These are phyloP conservation scores for Gallinago solitaria DNA, from an alignment of 2,797 vertebrate genomes.

Conservation along the genomic window DNA sequence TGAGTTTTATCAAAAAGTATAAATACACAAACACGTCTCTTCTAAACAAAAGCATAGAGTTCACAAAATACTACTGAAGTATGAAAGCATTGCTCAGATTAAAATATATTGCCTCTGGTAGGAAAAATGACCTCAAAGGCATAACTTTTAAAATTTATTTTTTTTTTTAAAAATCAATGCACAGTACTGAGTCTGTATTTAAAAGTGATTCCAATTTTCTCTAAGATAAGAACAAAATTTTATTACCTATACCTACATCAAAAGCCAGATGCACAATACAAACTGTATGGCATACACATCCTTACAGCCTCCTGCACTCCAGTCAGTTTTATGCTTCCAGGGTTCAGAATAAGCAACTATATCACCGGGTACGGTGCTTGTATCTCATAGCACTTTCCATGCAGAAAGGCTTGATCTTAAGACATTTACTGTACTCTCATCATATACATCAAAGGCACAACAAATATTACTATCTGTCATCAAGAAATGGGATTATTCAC, in stretches of 20 bases:
- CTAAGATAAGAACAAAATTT: not conserved
- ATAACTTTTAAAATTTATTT: not conserved
- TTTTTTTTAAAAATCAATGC: not conserved
- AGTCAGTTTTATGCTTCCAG: not conserved
- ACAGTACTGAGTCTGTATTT: not conserved
- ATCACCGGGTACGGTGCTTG: not conserved
- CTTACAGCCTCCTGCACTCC: not conserved
- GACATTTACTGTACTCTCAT: not conserved
- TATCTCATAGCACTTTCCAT: not conserved
- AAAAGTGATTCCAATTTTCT: not conserved
- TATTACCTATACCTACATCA: not conserved
- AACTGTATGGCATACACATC: not conserved
- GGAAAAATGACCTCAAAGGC: not conserved
- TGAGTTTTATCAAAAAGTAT: not conserved
- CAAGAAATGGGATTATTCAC: not conserved
- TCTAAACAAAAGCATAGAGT: not conserved
- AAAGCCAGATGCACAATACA: not conserved
- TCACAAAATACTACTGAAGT: not conserved
- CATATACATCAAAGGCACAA: not conserved
- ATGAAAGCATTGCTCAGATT: not conserved
- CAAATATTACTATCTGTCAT: not conserved
- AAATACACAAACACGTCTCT: not conserved
- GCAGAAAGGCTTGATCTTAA: not conserved
- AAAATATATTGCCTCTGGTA: not conserved
- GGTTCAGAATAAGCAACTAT: not conserved